These are phyloP conservation scores for Eurytoma californica DNA, from an alignment of 2,888 invertebrate species.

Conservation along the genomic window DNA sequence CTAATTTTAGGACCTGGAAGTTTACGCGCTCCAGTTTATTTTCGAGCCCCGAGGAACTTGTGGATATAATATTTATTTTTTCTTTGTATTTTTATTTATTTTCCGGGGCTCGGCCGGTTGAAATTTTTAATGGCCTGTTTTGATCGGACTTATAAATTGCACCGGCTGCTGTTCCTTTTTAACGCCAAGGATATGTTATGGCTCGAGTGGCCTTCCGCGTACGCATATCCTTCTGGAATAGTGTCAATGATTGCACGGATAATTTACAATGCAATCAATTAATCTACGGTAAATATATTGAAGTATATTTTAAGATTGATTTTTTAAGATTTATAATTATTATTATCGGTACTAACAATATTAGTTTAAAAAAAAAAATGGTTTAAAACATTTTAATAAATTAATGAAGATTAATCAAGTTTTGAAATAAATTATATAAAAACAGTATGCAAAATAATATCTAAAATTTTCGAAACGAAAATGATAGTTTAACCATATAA, in stretches of 20 bases:
- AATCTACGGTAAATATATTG: not conserved
- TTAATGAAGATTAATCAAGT: not conserved
- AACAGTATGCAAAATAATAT: not conserved
- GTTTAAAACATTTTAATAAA: too few species aligned
- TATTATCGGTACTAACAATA: not conserved
- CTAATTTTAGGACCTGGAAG: conserved; percentile 16
- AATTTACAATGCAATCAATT: too few species aligned
- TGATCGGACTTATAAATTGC: not conserved
- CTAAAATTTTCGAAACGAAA: not conserved
- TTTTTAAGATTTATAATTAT: not conserved
- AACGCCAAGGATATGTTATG: not conserved
- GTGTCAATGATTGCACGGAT: too few species aligned
- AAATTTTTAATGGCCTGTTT: not conserved
- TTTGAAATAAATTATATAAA: not conserved
- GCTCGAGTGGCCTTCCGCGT: not conserved
- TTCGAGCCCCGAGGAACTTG: not conserved
- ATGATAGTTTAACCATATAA: not conserved
- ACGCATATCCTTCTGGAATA: too few species aligned
- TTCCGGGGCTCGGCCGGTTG: not conserved
- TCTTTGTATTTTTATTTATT: not conserved
- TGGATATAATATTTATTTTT: not conserved
- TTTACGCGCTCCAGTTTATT: not conserved
- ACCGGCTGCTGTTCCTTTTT: not conserved
- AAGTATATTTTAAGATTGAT: not conserved
- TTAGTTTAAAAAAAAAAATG: not conserved